Base-by-base conservation (phyloP, 2,113 vertebrate species). In the Lophius piscatorius region DNA sequence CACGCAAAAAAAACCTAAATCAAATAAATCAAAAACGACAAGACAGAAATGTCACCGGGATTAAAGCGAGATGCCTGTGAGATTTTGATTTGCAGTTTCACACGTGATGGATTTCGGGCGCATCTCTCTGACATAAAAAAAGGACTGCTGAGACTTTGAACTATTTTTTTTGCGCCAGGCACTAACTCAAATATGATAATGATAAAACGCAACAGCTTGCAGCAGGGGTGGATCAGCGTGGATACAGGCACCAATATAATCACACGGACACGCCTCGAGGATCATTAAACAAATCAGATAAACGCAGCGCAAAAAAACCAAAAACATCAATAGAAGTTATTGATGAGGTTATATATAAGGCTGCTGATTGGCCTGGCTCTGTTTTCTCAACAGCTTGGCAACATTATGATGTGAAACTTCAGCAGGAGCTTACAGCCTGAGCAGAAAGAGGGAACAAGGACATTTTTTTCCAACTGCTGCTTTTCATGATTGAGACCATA, bases 321-420 rank as follows among this genome's bases (percentile, higher is more conserved):
- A 84, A 81, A 65, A 33, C 73, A 91, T 96, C 93, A 81, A 93
- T 94, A 92, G 46, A 51, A 63, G 86, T 80, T 90, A 93, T 93
- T 83, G 89, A 89, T 89, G 87, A 87, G 81, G 85, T 85, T 80
- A 66, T 85, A 90, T 91, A 89, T 83, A 91, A 92, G 80, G 84
- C 70, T 88, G 86, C 83, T 84, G 90, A 93, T 88, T 85, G 78
- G 64, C 60, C 74, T 17, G 75, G 78, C 62, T 69, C 69, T 76
- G 69, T 78, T 85, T 84, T 76, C 74, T 88, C 68, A 69, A 76
- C 74, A 81, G 74, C 65, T 71, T 20, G 16, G 42, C 56, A 57
- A 80, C 71, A 75, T 74, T 68, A 71, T 68, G 75, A 28, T 74
- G 74, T 78, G 81, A 70, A 87, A 84, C 49, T 80, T 83, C 56